Conservation (phyloP, 2,797 vertebrate species). For the Chelon auratus region DNA sequence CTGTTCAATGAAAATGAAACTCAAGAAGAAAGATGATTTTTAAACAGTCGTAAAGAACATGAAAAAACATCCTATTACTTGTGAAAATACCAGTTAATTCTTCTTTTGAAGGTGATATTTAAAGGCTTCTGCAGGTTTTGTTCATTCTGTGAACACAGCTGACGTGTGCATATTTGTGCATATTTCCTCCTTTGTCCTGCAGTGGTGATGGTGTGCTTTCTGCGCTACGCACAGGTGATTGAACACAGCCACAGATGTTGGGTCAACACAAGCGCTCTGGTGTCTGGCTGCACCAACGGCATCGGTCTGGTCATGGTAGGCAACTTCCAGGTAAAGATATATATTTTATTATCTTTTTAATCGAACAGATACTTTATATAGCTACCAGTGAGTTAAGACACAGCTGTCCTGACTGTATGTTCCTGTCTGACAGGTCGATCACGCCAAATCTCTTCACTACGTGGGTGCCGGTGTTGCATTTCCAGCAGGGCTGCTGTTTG, state of each 20-base stretch:
- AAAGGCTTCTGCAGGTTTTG: neutral
- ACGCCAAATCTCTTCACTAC: constrained; percentile 93
- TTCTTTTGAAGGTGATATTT: neutral
- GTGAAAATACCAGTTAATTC: neutral
- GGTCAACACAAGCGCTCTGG: constrained; percentile 91
- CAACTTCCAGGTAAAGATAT: constrained; percentile 90
- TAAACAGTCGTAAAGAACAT: neutral
- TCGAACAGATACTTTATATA: neutral
- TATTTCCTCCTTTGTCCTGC: constrained; percentile 25
- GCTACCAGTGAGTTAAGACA: neutral
- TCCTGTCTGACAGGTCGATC: constrained; percentile 87
- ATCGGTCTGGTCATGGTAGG: constrained; percentile 92
- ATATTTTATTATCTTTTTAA: neutral
- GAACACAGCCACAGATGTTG: constrained; percentile 91
- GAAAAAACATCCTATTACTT: neutral
- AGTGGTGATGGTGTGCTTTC: constrained; percentile 93
- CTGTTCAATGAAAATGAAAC: neutral
- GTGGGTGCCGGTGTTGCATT: constrained; percentile 92
- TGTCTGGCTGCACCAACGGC: constrained; percentile 91
- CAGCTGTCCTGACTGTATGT: neutral
- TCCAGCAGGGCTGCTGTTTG: constrained; percentile 91
- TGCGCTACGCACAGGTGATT: constrained; percentile 93
- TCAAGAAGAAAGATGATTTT: neutral
- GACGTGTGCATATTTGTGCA: neutral
- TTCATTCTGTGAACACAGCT: neutral